Conservation (phyloP, 2,797 vertebrate species). For the Ctenosaura bakeri region DNA sequence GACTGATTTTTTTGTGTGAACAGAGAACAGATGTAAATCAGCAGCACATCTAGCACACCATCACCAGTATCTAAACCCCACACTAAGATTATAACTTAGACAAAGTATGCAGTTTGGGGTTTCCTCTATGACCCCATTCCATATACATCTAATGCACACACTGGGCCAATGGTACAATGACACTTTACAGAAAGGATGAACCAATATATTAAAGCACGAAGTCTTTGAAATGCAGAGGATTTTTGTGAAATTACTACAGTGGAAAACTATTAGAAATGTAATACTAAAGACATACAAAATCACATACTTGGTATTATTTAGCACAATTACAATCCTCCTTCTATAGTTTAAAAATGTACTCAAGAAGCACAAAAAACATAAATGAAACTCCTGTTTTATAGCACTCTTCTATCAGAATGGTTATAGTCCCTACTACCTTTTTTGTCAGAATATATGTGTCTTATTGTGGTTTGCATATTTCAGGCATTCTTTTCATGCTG, state of each 20-base stretch:
- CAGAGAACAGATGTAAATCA: background rate
- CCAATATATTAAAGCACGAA: background rate
- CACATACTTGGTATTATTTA: background rate
- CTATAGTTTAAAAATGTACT: background rate
- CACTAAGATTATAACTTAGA: background rate
- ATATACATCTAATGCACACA: background rate
- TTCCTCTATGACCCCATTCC: background rate
- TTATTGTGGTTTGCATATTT: background rate
- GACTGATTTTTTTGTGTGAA: background rate
- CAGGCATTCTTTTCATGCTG: background rate
- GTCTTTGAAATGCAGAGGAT: background rate
- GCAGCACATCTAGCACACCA: background rate
- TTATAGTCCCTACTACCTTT: background rate
- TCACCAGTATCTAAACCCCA: background rate
- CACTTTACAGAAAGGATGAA: background rate
- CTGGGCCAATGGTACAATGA: background rate
- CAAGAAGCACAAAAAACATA: background rate
- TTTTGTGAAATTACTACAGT: too few species aligned
- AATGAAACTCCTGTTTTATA: background rate
- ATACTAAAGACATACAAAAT: background rate
- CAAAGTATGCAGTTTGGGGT: background rate
- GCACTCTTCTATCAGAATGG: background rate
- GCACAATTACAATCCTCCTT: background rate
- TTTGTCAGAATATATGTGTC: background rate
- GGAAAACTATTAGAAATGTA: background rate